Conservation (phyloP, 2,888 invertebrate genomes). For the Harpalus rufipes region DNA sequence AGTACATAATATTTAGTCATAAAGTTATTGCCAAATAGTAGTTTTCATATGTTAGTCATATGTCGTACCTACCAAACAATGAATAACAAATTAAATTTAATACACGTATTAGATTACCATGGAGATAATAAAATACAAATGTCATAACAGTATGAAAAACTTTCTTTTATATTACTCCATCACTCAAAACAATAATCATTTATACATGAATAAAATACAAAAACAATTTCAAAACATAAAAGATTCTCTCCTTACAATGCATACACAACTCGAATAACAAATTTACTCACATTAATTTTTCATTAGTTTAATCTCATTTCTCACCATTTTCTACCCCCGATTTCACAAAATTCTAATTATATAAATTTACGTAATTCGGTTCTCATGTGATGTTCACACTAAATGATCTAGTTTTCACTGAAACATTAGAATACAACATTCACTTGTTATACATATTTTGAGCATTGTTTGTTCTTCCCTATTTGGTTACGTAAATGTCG, state of each 20-base stretch:
- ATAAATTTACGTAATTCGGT: conserved; percentile 49
- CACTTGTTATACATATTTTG: conserved; percentile 50
- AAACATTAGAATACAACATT: conserved; percentile 18
- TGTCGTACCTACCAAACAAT: neutral
- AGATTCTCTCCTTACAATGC: conserved; percentile 12
- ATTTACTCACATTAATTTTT: conserved; percentile 36
- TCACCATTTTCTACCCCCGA: conserved; percentile 20
- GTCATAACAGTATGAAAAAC: neutral
- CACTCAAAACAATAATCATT: neutral
- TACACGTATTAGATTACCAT: neutral
- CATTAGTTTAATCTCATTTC: conserved; percentile 32
- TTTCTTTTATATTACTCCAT: conserved; percentile 4
- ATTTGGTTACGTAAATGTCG: conserved; percentile 16
- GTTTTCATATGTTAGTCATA: neutral
- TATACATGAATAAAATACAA: conserved; percentile 36
- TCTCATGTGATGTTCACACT: conserved; percentile 38
- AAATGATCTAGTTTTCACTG: conserved; percentile 63
- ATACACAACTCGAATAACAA: conserved; percentile 23
- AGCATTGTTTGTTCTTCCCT: conserved; percentile 38
- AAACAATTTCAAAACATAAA: conserved; percentile 35
- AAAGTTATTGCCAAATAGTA: too few relatives aligned
- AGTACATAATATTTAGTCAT: too few relatives aligned
- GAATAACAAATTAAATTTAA: neutral
- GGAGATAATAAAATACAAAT: neutral
- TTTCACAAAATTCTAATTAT: conserved; percentile 32